Base-by-base conservation (phyloP, 64 coral and sea anemone genomes). In the Acropora yongei region DNA sequence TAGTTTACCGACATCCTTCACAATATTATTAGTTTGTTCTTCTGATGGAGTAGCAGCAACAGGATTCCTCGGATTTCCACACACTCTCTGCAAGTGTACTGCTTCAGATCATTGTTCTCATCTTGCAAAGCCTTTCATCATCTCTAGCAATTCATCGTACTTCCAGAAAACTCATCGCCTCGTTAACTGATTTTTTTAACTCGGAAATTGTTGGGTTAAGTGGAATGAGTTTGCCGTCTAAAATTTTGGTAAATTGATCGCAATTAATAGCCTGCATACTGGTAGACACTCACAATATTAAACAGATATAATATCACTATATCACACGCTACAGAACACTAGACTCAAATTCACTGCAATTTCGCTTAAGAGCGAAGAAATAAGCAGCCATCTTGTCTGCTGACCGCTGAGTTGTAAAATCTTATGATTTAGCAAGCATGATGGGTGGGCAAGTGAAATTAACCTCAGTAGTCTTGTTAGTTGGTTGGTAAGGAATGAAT, bases 101-200 rank as follows among this genome's bases (percentile, higher is more conserved):
- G 40, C 66, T 67, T 12, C 41, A 65, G 19, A 84, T 84, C 40
- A 65, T 49, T 19, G 46, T 65, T 84, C 11, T 63, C 58, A 63
- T 63, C 58, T 63, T 63, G 10, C 11, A 63, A 63, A 13, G 58
- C 58, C 58, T 63, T 63, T 69, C 50, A 68, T 85, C 82, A 85
- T 85, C 82, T 85, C 30, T 30, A 85, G 30, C 82, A 85, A 68
- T 85, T 85, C 82, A 67, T 69, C 82, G 57, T 85, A 68, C 8
- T 13, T 63, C 58, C 1, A 63, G 58, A 63, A 63, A 14, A 63
- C 58, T 17, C 58, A 13, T 63, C 9, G 58, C 9, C 58, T 63
- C 58, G 14, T 63, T 14, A 10, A 63, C 12, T 63, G 58, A 63
- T 14, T 63, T 63, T 63, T 63, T 63, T 14, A 63, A 63, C 12